phyloP scores from a whole-genome alignment of 1,140 invertebrate genomes.

The Octopus sinensis region DNA sequence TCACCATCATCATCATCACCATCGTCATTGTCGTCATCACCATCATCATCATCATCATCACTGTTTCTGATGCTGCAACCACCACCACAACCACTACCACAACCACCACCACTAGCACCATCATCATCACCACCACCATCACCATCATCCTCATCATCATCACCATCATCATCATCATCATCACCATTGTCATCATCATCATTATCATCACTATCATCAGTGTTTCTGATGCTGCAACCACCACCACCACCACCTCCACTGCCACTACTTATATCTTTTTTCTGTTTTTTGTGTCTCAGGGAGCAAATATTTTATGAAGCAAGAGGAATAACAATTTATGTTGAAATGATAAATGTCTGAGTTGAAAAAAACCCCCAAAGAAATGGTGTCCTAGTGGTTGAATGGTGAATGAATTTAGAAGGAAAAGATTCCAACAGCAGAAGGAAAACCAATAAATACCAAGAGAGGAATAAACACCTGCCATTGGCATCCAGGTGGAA shows the following conservation, averaged over 20 bases:
- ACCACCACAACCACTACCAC: background rate
- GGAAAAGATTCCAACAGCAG: too few species aligned
- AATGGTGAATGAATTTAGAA: too few species aligned
- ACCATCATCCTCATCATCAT: background rate
- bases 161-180: background rate
- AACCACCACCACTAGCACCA: background rate
- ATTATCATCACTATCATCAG: background rate
- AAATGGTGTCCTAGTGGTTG: too few species aligned
- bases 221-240: background rate
- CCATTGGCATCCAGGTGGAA: too few species aligned
- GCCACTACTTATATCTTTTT: background rate
- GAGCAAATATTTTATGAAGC: too few species aligned
- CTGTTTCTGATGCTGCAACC: background rate
- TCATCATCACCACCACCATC: background rate
- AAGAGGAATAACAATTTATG: too few species aligned
- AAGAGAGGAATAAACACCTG: too few species aligned
- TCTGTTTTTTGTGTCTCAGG: too few species aligned
- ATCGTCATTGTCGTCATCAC: background rate
- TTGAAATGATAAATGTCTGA: too few species aligned
- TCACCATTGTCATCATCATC: background rate
- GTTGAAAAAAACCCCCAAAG: too few species aligned
- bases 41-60: background rate
- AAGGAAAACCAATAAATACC: too few species aligned
- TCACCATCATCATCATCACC: background rate
- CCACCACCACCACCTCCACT: background rate